Evolutionary conservation across 2,888 invertebrate genomes (phyloP).

Genomic region (Drosophila seclusa): DNA sequence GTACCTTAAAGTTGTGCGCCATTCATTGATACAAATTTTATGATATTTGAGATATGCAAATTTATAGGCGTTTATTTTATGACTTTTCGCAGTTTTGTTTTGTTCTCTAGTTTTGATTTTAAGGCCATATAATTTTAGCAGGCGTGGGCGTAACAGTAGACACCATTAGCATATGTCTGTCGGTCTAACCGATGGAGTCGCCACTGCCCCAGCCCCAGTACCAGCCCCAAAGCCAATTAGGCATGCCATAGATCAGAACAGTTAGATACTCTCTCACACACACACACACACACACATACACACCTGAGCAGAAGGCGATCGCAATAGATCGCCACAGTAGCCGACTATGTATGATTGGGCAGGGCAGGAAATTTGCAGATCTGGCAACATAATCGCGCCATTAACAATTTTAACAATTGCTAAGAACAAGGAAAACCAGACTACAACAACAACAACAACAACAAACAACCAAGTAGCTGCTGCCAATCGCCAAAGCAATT

Average conservation of each 20-base stretch:
- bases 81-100: conserved; percentile 1
- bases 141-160: conserved; percentile 75
- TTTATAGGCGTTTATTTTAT: conserved; percentile 21
- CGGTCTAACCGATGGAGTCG: conserved; percentile 27
- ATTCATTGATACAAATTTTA: conserved; percentile 55
- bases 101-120: conserved; percentile 18
- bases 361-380: conserved; percentile 25
- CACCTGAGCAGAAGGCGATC: conserved; percentile 9
- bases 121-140: conserved; percentile 28
- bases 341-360: conserved; percentile 7
- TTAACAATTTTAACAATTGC: conserved; percentile 77
- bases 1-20: conserved; percentile 9
- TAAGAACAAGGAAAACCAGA: conserved; percentile 62
- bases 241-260: conserved; percentile 71
- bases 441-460: conserved; percentile 56
- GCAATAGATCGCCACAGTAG: conserved; percentile 44
- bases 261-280: conserved; percentile 40
- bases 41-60: conserved; percentile 59
- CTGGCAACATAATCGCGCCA: conserved; percentile 75
- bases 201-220: conserved; percentile 3
- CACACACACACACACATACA: conserved; percentile 28
- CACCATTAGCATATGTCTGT: conserved; percentile 65
- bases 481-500: conserved; percentile 81
- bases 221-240: conserved; percentile 67
- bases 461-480: conserved; percentile 78